A percentile compares a stretch with the other conserved stretches of the same genome.
Conservation (phyloP, 2,888 invertebrate species). For the Tenthredo mesomela region DNA sequence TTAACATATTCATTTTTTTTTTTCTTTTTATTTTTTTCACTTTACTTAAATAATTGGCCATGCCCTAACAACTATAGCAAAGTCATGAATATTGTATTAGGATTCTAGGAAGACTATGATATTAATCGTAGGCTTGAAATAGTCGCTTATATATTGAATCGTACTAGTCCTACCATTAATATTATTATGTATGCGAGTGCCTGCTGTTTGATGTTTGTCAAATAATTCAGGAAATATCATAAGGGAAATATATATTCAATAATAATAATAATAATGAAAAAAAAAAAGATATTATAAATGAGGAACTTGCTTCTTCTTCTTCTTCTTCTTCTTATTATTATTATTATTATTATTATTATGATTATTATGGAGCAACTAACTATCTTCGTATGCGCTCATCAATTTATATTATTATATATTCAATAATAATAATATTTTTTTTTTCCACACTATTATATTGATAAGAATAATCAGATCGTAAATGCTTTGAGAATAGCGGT, state of each 20-base stretch:
- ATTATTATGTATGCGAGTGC: constrained; percentile 49
- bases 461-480: constrained; percentile 40
- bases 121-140: constrained; percentile 76
- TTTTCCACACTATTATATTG: background rate
- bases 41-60: constrained; percentile 60
- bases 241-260: constrained; percentile 27
- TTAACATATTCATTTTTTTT: background rate
- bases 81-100: constrained; percentile 63
- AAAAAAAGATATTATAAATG: constrained; percentile 59
- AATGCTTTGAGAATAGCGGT: constrained; percentile 27
- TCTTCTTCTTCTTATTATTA: background rate
- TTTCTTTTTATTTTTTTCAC: background rate
- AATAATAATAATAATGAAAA: constrained; percentile 2
- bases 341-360: background rate
- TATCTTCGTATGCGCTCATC: background rate
- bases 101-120: constrained; percentile 77
- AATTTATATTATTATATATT: background rate
- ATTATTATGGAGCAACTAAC: constrained; percentile 24
- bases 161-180: constrained; percentile 58
- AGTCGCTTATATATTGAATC: constrained; percentile 53
- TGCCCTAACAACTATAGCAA: constrained; percentile 65
- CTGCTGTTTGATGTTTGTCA: constrained; percentile 54
- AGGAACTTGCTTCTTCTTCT: constrained; percentile 61
- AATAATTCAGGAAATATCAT: constrained; percentile 57
- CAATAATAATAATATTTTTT: background rate